These are phyloP conservation scores for Daphoenositta chrysoptera DNA, from an alignment of 2,113 vertebrate species.

Conservation along the genomic window DNA sequence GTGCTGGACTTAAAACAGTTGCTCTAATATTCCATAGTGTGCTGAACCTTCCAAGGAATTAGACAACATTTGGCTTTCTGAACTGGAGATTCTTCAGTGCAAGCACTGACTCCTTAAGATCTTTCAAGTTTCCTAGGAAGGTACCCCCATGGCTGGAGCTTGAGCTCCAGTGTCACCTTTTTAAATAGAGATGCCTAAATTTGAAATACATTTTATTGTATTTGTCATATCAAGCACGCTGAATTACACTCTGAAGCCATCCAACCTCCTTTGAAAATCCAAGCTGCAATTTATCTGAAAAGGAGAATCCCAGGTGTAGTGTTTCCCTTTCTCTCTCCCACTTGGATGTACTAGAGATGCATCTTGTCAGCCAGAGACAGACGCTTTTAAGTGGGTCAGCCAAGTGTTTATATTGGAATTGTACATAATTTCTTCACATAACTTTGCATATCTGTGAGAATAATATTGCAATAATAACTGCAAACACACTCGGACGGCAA, in stretches of 20 bases:
- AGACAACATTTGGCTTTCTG: background rate
- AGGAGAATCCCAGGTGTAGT: background rate
- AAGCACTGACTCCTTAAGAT: background rate
- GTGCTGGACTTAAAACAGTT: background rate
- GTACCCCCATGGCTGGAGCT: background rate
- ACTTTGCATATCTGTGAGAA: background rate
- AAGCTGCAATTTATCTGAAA: background rate
- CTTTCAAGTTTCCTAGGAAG: background rate
- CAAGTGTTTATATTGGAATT: background rate
- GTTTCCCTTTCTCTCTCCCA: background rate
- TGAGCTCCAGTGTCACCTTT: background rate
- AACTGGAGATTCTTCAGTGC: background rate
- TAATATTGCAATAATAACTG: background rate
- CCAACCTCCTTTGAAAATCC: background rate
- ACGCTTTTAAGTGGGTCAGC: background rate
- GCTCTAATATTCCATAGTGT: background rate
- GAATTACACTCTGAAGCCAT: background rate
- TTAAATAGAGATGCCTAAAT: background rate
- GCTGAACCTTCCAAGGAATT: background rate
- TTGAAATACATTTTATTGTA: background rate
- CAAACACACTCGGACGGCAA: background rate
- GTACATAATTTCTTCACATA: background rate
- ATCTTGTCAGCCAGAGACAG: background rate
- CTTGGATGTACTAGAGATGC: background rate
- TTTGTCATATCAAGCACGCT: background rate